Conservation (phyloP, 2,113 vertebrate species). For the Myiozetetes cayanensis region DNA sequence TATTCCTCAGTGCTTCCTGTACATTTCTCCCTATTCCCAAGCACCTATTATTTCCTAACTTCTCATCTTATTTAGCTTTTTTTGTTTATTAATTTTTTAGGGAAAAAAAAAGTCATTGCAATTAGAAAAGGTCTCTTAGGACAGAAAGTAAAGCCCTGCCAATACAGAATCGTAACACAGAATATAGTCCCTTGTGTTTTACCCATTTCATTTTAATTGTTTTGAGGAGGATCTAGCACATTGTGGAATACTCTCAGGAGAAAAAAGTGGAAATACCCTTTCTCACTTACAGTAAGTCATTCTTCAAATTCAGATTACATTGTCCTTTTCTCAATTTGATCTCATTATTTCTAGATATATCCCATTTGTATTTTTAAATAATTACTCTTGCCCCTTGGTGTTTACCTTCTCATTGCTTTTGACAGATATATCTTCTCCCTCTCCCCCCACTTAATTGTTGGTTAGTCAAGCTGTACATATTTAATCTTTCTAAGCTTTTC, state of each 20-base stretch:
- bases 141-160: neutral
- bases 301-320: conserved; percentile 25
- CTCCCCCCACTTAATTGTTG: conserved; percentile 58
- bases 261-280: conserved; percentile 4
- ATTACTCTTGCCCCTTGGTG: conserved; percentile 66
- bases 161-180: neutral
- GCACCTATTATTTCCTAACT: neutral
- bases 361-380: conserved; percentile 64
- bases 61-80: neutral
- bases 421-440: conserved; percentile 44
- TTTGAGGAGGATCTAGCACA: conserved; percentile 20
- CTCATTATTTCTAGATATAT: conserved; percentile 54
- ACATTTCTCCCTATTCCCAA: neutral
- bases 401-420: conserved; percentile 59
- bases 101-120: neutral
- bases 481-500: conserved; percentile 56
- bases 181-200: conserved; percentile 23
- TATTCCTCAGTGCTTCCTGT: neutral
- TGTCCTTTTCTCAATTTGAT: conserved; percentile 44
- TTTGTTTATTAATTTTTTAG: conserved; percentile 41
- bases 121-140: conserved; percentile 33
- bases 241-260: conserved; percentile 4
- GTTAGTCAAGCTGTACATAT: conserved; percentile 65
- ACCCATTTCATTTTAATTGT: conserved; percentile 48
- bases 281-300: neutral